Percentiles rank a stretch among this genome's conserved stretches.
Conservation (phyloP, 2,888 invertebrate species). For the Lasius platythorax region DNA sequence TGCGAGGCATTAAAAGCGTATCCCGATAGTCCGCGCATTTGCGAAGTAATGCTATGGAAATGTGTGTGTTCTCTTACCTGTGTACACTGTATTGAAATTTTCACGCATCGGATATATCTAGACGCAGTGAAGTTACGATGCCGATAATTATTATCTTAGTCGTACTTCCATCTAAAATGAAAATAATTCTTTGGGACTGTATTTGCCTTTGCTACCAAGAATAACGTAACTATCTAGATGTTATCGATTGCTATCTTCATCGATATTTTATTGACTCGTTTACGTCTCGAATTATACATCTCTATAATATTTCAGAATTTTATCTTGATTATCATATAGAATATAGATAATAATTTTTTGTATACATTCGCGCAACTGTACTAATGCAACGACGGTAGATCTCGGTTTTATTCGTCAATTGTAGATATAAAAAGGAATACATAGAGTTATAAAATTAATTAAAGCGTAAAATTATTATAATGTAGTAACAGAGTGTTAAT, state of each 20-base stretch:
- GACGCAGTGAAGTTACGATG: neutral
- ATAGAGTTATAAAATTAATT: neutral
- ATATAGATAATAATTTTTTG: neutral
- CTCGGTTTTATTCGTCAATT: neutral
- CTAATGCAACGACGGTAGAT: neutral
- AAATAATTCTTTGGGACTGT: neutral
- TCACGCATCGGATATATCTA: neutral
- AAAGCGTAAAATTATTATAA: neutral
- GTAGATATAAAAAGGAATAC: neutral
- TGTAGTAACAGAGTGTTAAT: neutral
- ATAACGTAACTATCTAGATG: neutral
- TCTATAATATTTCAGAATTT: neutral
- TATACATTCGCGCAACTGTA: neutral
- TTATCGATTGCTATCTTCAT: neutral
- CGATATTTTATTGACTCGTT: neutral
- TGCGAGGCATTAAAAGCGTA: conserved; percentile 27
- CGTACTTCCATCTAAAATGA: neutral
- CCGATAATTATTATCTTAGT: conserved; percentile 1
- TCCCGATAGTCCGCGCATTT: conserved; percentile 8
- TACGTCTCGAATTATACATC: neutral
- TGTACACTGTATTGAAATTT: neutral
- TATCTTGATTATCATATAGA: neutral
- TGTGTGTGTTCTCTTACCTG: neutral
- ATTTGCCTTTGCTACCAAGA: neutral
- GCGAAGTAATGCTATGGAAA: neutral